Conservation (phyloP, 2,797 vertebrate genomes). For the Cottoperca gobio region DNA sequence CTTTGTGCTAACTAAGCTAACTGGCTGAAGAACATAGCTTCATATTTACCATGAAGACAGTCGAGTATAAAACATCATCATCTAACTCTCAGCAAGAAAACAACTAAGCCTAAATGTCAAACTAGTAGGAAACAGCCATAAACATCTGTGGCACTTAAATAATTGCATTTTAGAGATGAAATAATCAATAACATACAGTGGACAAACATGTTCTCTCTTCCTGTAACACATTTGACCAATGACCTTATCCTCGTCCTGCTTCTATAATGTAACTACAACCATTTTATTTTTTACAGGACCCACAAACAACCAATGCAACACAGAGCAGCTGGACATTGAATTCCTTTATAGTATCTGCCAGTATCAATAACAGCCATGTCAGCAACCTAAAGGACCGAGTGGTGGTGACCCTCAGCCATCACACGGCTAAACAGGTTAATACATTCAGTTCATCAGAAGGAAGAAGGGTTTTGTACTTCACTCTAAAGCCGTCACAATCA, state of each 20-base stretch:
- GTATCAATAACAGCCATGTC: conserved; percentile 82
- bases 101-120: background rate
- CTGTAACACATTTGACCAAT: background rate
- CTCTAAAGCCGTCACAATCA: background rate
- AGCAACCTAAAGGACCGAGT: conserved; percentile 84
- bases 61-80: too few relatives aligned
- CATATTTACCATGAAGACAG: background rate
- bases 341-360: conserved; percentile 90
- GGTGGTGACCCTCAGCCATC: conserved; percentile 85
- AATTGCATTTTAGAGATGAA: background rate
- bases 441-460: fast-evolving
- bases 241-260: background rate
- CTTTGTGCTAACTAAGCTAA: background rate
- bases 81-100: background rate
- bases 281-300: conserved; percentile 76
- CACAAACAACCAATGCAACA: conserved; percentile 7
- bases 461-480: background rate
- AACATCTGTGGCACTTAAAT: background rate
- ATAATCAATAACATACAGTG: background rate
- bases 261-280: background rate
- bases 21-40: background rate
- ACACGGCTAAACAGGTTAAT: conserved; percentile 68
- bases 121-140: background rate
- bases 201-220: background rate
- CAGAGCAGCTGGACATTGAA: conserved; percentile 74